phyloP scores from a whole-genome alignment of 2,888 invertebrate genomes.

The Acanthococcus lagerstroemiae region DNA sequence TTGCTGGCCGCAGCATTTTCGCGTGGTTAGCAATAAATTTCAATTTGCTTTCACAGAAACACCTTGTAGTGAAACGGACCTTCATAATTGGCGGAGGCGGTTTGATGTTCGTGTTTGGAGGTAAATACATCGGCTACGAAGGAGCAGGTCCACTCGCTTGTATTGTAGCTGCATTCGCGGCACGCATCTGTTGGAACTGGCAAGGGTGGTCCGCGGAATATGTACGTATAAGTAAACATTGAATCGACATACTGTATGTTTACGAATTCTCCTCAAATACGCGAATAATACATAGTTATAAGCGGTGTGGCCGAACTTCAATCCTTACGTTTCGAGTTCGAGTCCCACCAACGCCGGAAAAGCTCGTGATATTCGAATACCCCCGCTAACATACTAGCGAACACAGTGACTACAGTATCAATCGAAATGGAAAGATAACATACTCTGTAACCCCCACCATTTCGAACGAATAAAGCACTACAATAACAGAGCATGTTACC shows the following conservation, averaged over 20 bases:
- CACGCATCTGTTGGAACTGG: conserved; percentile 47
- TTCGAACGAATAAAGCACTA: too few relatives aligned
- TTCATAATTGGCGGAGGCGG: conserved; percentile 52
- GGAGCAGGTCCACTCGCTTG: conserved; percentile 57
- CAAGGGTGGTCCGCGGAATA: conserved; percentile 35
- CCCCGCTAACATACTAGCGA: too few relatives aligned
- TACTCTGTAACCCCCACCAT: too few relatives aligned
- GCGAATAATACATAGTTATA: background rate
- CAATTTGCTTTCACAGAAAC: conserved; percentile 39
- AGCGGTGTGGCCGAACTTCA: too few relatives aligned
- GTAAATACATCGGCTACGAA: conserved; percentile 49
- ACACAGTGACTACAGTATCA: too few relatives aligned
- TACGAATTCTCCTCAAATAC: background rate
- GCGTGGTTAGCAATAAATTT: too few relatives aligned
- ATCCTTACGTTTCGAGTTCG: background rate
- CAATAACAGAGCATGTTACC: too few relatives aligned
- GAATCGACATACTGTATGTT: too few relatives aligned
- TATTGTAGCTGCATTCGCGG: conserved; percentile 49
- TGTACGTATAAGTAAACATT: conserved; percentile 2
- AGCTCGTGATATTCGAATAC: too few relatives aligned
- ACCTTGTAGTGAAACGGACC: conserved; percentile 39
- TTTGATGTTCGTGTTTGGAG: conserved; percentile 54
- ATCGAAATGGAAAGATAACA: too few relatives aligned
- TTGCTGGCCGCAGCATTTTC: too few relatives aligned
- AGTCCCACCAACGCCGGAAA: too few relatives aligned